Evolutionary conservation across 2,888 invertebrate genomes (phyloP).

Genomic region (Antheraea yamamai): DNA sequence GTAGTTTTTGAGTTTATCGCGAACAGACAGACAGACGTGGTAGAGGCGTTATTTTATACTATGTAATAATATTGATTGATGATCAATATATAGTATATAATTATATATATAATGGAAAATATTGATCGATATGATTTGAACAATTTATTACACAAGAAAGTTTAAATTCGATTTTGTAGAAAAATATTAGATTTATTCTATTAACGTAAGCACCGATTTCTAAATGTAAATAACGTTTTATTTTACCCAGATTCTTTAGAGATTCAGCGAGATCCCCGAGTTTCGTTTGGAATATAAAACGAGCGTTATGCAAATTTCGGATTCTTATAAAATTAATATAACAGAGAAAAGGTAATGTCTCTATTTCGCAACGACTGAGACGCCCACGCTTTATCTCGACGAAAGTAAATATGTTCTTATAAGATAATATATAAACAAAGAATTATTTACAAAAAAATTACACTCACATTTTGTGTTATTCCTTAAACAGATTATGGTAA

Average conservation of each 20-base stretch:
- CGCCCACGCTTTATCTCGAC: neutral
- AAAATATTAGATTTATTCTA: neutral
- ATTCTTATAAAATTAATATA: neutral
- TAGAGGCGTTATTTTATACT: too few species aligned
- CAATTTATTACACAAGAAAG: neutral
- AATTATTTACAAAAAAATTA: too few species aligned
- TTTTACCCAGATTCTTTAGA: constrained; percentile 2
- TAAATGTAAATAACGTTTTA: neutral
- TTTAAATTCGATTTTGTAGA: neutral
- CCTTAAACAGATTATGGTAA: neutral
- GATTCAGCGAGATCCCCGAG: neutral
- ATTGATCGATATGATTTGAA: too few species aligned
- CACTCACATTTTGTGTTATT: neutral
- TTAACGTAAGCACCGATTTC: neutral
- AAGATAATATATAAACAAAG: neutral
- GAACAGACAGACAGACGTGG: too few species aligned
- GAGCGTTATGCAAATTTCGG: neutral
- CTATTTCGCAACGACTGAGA: neutral
- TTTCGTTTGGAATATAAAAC: constrained; percentile 10
- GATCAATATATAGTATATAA: too few species aligned
- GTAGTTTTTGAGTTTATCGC: too few species aligned
- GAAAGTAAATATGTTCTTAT: neutral
- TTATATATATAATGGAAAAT: too few species aligned
- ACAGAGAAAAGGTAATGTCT: neutral
- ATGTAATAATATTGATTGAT: too few species aligned